A percentile compares a stretch with the other conserved stretches of the same genome.
Evolutionary conservation across 2,888 invertebrate genomes (phyloP).

Genomic region (Tiliacea aurago): DNA sequence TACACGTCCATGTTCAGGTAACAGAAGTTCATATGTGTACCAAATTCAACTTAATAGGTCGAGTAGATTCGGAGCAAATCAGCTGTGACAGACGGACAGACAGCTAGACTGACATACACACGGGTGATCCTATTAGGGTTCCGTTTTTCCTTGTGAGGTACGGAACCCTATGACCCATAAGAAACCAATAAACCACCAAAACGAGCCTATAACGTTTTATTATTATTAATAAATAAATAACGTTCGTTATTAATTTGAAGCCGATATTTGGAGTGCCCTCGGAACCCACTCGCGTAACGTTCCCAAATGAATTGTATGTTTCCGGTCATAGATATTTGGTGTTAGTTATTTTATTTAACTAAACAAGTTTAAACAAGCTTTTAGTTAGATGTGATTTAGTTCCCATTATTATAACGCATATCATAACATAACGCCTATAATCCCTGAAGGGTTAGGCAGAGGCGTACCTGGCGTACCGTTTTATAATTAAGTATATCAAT

Average conservation of each 20-base stretch:
- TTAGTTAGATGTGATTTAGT: background rate
- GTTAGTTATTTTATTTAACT: background rate
- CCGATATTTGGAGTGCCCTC: constrained; percentile 26
- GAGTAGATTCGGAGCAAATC: no score
- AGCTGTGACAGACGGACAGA: no score
- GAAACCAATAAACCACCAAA: background rate
- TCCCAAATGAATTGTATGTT: constrained; percentile 22
- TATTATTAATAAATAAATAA: constrained; percentile 7
- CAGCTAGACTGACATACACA: no score
- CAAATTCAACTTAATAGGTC: no score
- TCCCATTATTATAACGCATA: background rate
- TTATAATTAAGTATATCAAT: background rate
- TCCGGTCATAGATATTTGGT: constrained; percentile 8
- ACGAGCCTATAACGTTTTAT: background rate
- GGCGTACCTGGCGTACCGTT: no score
- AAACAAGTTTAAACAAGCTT: background rate
- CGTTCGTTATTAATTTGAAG: constrained; percentile 31
- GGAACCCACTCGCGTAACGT: background rate
- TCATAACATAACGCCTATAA: no score
- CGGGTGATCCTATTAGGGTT: no score
- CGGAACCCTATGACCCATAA: no score
- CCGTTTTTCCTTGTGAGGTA: no score
- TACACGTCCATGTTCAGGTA: no score
- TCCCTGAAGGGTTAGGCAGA: no score
- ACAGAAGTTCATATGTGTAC: no score